Evolutionary conservation across 1,140 invertebrate species (phyloP), one percentile per base, ranked within the genome.

Genomic region (Hermetia illucens): DNA sequence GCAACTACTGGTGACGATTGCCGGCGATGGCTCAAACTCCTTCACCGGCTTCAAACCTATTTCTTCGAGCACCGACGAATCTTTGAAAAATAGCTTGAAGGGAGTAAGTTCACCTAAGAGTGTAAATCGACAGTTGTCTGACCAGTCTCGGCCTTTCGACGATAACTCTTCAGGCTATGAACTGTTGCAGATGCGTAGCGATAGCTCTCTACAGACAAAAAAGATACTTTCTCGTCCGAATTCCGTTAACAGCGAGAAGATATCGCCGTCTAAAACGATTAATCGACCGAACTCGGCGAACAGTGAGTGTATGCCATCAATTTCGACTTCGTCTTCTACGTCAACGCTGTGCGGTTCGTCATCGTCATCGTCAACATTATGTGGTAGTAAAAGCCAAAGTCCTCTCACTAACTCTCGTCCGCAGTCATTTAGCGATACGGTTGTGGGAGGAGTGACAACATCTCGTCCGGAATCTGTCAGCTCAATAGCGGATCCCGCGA

Each of bases 121-220:
- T 8, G 17, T 37, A 5, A 37, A 18, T 27, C 36, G 42, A 32
- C 38, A 39, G 20, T 12, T 30, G 24, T 38, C 34, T 9, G 38
- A 39, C 8, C 18, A 29, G 16, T n/a, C 13, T n/a, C 12, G 21
- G 17, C 24, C 20, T 9, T 12, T 8, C 5, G 20, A 13, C 15
- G 22, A 12, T 22, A 27, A 41, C 8, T 6, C 44, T 20, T 38
- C 39, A 44, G 50, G 50, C 8, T 57, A 57, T 44, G 50, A 57
- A 47, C 53, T 57, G 20, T 38, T 52, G 19, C 53, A 56, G 20
- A 56, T 56, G 16, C 52, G 52, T 36, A 57, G 53, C 36, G 54
- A 54, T 42, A 58, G 54, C 43, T 53, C 49, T 3, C 51, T 62
- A 4, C 48, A 50, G 21, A 38, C 51, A n/a, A 42, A 46, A 12